phyloP scores from a whole-genome alignment of 2,888 invertebrate genomes.

The Neoscelio sp. region DNA sequence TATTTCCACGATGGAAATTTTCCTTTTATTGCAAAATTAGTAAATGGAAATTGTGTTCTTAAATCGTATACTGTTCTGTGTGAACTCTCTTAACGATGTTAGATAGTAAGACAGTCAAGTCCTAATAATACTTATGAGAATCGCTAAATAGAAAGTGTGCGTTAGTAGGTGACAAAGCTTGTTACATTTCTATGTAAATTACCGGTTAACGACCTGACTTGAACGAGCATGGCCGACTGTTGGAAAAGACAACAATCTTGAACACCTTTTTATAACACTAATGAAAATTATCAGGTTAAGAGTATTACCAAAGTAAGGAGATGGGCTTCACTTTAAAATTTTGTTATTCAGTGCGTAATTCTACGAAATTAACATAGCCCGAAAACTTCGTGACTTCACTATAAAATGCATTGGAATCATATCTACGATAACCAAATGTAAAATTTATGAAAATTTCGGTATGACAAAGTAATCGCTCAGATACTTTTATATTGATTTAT shows the following conservation, averaged over 20 bases:
- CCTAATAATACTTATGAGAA: constrained; percentile 48
- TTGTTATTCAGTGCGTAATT: constrained; percentile 12
- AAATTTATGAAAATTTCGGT: no score
- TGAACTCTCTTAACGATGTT: constrained; percentile 30
- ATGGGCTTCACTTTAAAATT: background rate
- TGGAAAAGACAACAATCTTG: constrained; percentile 41
- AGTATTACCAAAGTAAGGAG: background rate
- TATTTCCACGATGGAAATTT: constrained; percentile 56
- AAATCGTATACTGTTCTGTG: constrained; percentile 11
- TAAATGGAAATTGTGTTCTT: constrained; percentile 60
- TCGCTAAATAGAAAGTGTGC: constrained; percentile 44
- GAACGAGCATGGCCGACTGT: background rate
- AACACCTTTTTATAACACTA: constrained; percentile 15
- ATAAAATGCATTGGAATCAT: background rate
- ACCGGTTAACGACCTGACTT: constrained; percentile 32
- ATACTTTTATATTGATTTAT: background rate
- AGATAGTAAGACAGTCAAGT: constrained; percentile 44
- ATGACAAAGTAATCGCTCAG: no score
- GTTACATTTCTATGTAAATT: constrained; percentile 61
- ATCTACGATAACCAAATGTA: no score
- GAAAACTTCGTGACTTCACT: constrained; percentile 3
- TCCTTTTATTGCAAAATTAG: constrained; percentile 57
- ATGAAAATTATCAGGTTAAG: constrained; percentile 28
- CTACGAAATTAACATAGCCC: constrained; percentile 13
- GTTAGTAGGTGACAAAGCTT: constrained; percentile 59